Evolutionary conservation across 2,888 invertebrate genomes (phyloP).

Genomic region (Oscheius sp.): DNA sequence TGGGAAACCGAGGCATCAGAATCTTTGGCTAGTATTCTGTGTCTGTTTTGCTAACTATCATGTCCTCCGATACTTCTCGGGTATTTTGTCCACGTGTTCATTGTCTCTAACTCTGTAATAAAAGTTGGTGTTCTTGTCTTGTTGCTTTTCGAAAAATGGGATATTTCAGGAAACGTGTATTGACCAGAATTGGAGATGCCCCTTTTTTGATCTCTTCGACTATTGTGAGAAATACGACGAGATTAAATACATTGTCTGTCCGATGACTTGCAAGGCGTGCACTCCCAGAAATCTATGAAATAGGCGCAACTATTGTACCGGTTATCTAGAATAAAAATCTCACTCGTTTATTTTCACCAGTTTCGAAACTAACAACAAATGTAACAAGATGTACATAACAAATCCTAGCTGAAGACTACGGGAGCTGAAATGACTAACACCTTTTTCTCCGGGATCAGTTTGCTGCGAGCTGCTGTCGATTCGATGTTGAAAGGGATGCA

Average conservation of each 20-base stretch:
- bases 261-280: conserved; percentile 31
- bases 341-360: too few species aligned
- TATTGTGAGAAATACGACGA: conserved; percentile 65
- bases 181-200: conserved; percentile 71
- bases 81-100: conserved; percentile 2
- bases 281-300: background rate
- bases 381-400: too few species aligned
- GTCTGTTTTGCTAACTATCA: background rate
- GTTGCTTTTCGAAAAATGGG: background rate
- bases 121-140: background rate
- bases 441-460: conserved; percentile 41
- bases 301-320: background rate
- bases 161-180: conserved; percentile 51
- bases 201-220: conserved; percentile 68
- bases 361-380: too few species aligned
- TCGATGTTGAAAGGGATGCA: conserved; percentile 45
- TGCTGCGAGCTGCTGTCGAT: conserved; percentile 38
- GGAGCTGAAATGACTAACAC: conserved; percentile 41
- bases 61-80: conserved; percentile 8
- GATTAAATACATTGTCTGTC: conserved; percentile 38
- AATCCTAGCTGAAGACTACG: conserved; percentile 19
- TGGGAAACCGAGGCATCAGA: conserved; percentile 13
- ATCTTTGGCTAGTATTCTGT: conserved; percentile 23
- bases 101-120: conserved; percentile 8
- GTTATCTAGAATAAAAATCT: too few species aligned